These are phyloP conservation scores for Leptinotarsa defecta DNA, from an alignment of 1,140 invertebrate species.

Conservation along the genomic window DNA sequence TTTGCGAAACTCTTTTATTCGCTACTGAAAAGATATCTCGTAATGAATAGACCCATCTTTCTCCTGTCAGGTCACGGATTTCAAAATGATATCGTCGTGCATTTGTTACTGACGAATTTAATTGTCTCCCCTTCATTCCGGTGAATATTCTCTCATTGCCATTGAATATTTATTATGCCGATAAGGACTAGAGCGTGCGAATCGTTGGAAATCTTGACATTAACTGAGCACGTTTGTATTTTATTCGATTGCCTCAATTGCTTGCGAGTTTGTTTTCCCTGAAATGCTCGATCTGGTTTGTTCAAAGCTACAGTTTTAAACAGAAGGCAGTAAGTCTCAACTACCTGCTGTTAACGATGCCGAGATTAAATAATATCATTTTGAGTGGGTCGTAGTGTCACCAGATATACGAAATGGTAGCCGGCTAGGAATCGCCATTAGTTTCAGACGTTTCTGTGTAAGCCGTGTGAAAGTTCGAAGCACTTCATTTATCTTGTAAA, in stretches of 20 bases:
- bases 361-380: too few relatives aligned
- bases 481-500: too few relatives aligned
- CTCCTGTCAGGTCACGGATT: neutral
- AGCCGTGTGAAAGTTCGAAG: too few relatives aligned
- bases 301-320: too few relatives aligned
- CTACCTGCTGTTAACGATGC: too few relatives aligned
- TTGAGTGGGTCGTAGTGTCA: too few relatives aligned
- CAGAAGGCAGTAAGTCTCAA: too few relatives aligned
- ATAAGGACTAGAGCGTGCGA: neutral
- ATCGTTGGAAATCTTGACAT: neutral
- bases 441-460: too few relatives aligned
- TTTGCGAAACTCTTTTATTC: neutral
- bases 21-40: neutral
- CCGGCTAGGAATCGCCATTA: too few relatives aligned
- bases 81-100: neutral
- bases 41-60: neutral
- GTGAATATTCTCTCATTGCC: neutral
- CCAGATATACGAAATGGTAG: too few relatives aligned
- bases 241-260: neutral
- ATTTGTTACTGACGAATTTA: neutral
- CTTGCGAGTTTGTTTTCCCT: neutral
- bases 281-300: neutral
- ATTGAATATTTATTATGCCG: neutral
- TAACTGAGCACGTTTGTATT: neutral
- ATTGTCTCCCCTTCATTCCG: neutral